These are phyloP conservation scores for Torymus texanus DNA, from an alignment of 2,888 invertebrate species.

Conservation along the genomic window DNA sequence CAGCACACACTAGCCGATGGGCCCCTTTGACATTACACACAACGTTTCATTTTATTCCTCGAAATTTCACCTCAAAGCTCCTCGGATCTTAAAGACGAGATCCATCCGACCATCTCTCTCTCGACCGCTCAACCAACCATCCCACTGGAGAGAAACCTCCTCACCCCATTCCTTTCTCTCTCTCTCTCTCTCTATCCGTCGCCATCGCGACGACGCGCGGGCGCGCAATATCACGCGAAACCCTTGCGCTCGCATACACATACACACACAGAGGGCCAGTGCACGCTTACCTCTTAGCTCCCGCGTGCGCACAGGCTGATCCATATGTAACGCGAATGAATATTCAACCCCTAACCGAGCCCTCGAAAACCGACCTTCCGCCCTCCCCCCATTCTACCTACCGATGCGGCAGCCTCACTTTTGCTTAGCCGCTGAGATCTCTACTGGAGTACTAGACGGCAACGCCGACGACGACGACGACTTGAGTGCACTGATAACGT, in stretches of 20 bases:
- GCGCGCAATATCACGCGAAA: slow-evolving; percentile 38
- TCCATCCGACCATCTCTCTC: not conserved
- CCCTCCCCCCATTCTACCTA: not conserved
- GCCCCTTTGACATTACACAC: slow-evolving; percentile 15
- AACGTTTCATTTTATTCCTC: slow-evolving; percentile 20
- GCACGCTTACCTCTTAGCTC: slow-evolving; percentile 47
- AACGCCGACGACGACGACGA: slow-evolving; percentile 1
- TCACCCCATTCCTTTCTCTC: not conserved
- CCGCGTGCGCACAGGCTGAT: slow-evolving; percentile 67
- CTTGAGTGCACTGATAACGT: slow-evolving; percentile 68
- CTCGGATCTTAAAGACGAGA: not conserved
- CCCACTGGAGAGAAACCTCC: no score
- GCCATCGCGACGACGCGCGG: not conserved
- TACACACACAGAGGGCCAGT: not conserved
- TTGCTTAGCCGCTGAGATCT: slow-evolving; percentile 55
- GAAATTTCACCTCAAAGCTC: slow-evolving; percentile 1
- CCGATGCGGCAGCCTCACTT: slow-evolving; percentile 12
- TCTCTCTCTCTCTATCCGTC: not conserved
- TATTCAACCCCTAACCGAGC: slow-evolving; percentile 70
- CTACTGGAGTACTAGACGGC: slow-evolving; percentile 55
- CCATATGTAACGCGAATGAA: slow-evolving; percentile 75
- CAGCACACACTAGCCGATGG: no score
- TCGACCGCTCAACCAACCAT: not conserved
- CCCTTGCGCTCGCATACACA: slow-evolving; percentile 14
- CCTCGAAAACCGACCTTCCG: slow-evolving; percentile 58